These are phyloP conservation scores for Pterocles orientalis DNA, from an alignment of 2,113 vertebrate genomes.

Conservation along the genomic window DNA sequence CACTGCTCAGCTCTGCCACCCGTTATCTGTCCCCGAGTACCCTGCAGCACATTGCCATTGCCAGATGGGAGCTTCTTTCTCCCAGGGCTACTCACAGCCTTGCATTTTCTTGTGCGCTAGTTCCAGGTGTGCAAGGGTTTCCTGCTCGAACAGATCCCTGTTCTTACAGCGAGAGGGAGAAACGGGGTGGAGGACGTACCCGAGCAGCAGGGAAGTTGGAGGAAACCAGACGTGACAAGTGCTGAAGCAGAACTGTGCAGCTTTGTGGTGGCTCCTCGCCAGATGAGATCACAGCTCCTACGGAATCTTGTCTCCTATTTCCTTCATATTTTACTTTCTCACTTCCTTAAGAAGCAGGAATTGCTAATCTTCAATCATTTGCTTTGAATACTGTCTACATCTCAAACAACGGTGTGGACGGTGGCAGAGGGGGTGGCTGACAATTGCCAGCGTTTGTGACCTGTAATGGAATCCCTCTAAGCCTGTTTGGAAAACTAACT, in stretches of 20 bases:
- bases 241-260: constrained; percentile 36
- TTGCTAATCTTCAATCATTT: neutral
- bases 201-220: neutral
- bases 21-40: fast-evolving
- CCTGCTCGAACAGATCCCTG: neutral
- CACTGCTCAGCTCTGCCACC: neutral
- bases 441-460: neutral
- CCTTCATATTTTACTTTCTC: constrained; percentile 8
- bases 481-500: neutral
- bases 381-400: neutral
- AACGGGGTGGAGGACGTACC: neutral
- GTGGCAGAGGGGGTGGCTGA: neutral
- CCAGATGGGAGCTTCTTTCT: neutral
- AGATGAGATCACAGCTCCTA: constrained; percentile 51
- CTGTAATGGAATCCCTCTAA: neutral
- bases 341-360: constrained; percentile 10
- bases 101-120: neutral
- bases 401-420: neutral
- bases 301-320: constrained; percentile 45
- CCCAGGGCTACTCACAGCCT: neutral
- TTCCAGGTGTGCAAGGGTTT: neutral
- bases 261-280: neutral
- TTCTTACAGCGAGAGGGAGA: neutral
- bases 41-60: neutral
- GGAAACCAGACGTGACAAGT: constrained; percentile 20